Percentiles rank a stretch among this genome's conserved stretches.
These are phyloP conservation scores for Euwallacea fornicatus DNA, from an alignment of 1,140 invertebrate genomes.

Conservation along the genomic window DNA sequence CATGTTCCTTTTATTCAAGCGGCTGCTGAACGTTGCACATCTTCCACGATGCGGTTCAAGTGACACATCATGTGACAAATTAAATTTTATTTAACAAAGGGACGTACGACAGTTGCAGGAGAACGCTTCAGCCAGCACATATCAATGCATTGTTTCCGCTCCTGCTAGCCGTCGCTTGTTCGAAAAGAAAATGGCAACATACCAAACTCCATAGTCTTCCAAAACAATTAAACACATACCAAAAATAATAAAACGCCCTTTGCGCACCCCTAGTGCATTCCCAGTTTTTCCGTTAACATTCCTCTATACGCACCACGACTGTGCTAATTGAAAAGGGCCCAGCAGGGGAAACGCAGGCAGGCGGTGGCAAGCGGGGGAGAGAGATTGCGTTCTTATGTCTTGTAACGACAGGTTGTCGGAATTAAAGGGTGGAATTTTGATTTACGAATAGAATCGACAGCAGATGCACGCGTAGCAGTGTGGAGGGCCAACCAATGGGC, in stretches of 20 bases:
- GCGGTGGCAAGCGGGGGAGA: conserved; percentile 32
- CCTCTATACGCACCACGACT: conserved; percentile 33
- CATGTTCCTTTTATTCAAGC: too few relatives aligned
- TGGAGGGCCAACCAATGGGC: conserved; percentile 46
- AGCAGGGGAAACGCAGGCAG: not conserved
- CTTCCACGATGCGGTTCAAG: too few relatives aligned
- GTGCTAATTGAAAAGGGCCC: conserved; percentile 37
- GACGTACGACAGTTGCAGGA: too few relatives aligned
- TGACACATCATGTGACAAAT: too few relatives aligned
- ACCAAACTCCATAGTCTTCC: not conserved
- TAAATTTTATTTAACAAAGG: too few relatives aligned
- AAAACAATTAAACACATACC: conserved; percentile 36
- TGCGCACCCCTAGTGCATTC: conserved; percentile 30
- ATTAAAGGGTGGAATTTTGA: conserved; percentile 51
- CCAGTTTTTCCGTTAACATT: conserved; percentile 35
- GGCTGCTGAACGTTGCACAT: too few relatives aligned
- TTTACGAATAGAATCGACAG: conserved; percentile 53
- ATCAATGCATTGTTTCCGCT: too few relatives aligned
- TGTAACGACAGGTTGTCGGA: conserved; percentile 42
- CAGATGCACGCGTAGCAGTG: conserved; percentile 48
- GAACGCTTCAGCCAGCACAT: too few relatives aligned
- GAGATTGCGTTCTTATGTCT: conserved; percentile 41
- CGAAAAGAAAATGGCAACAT: too few relatives aligned
- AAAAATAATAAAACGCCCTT: conserved; percentile 30
- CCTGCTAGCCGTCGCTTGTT: too few relatives aligned